Evolutionary conservation across 2,888 invertebrate genomes (phyloP), one percentile per base, ranked within the genome.

Genomic region (Hypolimnas misippus): DNA sequence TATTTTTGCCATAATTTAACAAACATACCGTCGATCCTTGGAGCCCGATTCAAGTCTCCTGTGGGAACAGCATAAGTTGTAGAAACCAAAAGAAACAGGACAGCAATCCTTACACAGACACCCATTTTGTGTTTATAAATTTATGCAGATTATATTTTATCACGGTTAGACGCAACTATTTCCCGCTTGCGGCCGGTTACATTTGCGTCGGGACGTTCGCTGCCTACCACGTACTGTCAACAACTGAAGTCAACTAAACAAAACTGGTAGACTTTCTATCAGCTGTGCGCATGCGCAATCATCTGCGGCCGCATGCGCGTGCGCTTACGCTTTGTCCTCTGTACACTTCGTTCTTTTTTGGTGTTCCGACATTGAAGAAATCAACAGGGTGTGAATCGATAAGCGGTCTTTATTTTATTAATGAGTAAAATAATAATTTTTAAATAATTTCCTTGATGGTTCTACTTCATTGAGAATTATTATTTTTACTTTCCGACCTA

Each of bases 161-260:
- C 78, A 76, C 73, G 74, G 35, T 64, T 46, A 70, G 86, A 88
- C 89, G 90, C 87, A 90, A 90, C 89, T 89, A 86, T 87, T 87
- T 84, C 82, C 88, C 89, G 89, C 88, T 84, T 82, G 74, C 72
- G 77, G 70, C 78, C 85, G 89, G 88, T 88, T 84, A 87, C 79
- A 89, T 89, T 90, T 90, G 86, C 89, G 89, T 82, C 85, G 74
- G 62, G 64, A 69, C 89, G 89, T 83, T 78, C 74, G 78, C 67
- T 75, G 67, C 75, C 74, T 73, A 70, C 79, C 77, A 80, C 81
- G 79, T 76, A 75, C 79, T 76, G 81, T 79, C 78, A 79, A 76
- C 82, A 82, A 92, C 92, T 92, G 82, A 87, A 62, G 56, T 54
- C 63, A 53, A 62, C 56, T 50, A 53, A 53, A 79, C 78, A 66